Base-by-base conservation (phyloP, 2,888 invertebrate genomes). In the Bibio marci region DNA sequence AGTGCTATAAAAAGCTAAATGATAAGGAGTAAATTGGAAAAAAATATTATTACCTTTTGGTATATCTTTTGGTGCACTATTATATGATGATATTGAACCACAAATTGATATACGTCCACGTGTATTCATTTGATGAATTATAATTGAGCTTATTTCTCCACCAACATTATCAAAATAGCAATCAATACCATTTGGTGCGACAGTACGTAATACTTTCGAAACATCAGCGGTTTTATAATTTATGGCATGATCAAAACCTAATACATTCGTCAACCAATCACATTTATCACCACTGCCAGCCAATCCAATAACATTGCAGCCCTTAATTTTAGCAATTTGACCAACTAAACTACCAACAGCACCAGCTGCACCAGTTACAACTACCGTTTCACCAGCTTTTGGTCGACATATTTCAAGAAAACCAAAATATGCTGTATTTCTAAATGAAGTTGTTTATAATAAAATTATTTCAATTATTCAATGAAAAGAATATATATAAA, bases 271-370 rank as follows among this genome's bases (percentile, higher is more conserved):
- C 18, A 80, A 55, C 76, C 76, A 80, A 44, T 70, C 60, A 46
- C 75, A 73, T 63, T 83, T 82, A 15, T 70, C 73, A 45, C 78
- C 71, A 4, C 72, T 66, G 2, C 81, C 80, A 14, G 78, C 72
- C 47, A 77, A 70, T 3, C 80, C 82, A 46, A 82, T 73, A 1
- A 79, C 80, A 40, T 57, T 67, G 48, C 78, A 73, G 11, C 74
- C 77, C 56, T 75, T 66, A 37, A 75, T 68, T 62, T 81, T 82
- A 2, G 73, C 82, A 44, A 85, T 77, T 64, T 83, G 83, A 3
- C 82, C 82, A 19, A 80, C 82, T 37, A 76, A 67, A 41, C 71
- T 74, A 6, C 83, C 85, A 12, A 83, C 81, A 28, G 81, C 82
- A 14, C 83, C 83, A 18, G 78, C 82, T 12, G 82, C 83, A 6